Evolutionary conservation across 2,797 vertebrate species (phyloP).

Genomic region (Schizopygopsis malacanthus): DNA sequence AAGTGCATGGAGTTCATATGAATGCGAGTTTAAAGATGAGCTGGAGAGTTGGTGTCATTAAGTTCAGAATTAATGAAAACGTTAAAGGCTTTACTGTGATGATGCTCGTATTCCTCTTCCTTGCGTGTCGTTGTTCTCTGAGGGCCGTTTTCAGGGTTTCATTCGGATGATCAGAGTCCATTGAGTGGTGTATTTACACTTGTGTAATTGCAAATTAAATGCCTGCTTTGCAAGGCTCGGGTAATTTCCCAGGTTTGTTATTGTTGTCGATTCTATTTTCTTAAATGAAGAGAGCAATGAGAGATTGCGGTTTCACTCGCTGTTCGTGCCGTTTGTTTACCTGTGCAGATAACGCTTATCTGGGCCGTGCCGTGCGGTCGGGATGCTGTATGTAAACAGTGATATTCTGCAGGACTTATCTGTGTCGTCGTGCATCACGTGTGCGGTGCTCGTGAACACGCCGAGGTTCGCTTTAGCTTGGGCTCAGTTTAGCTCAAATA

Average conservation of each 20-base stretch:
- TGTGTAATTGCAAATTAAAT: conserved; percentile 34
- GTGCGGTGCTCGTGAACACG: conserved; percentile 26
- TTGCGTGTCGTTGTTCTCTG: neutral
- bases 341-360: conserved; percentile 57
- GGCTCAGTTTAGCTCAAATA: conserved; percentile 17
- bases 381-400: conserved; percentile 52
- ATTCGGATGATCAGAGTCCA: neutral
- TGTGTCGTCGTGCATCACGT: conserved; percentile 41
- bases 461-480: conserved; percentile 33
- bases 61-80: neutral
- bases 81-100: neutral
- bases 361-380: conserved; percentile 47
- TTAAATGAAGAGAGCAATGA: conserved; percentile 16
- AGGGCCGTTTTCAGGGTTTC: conserved; percentile 7
- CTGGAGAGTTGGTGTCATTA: neutral
- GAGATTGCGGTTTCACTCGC: conserved; percentile 15
- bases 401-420: conserved; percentile 56
- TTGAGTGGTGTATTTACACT: neutral
- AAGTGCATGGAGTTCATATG: neutral
- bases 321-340: conserved; percentile 54
- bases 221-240: conserved; percentile 2
- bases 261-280: conserved; percentile 5
- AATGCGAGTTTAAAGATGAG: neutral
- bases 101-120: neutral
- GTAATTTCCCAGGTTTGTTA: conserved; percentile 20